A percentile compares a stretch with the other conserved stretches of the same genome.
Conservation (phyloP, 2,888 invertebrate genomes). For the Lymantria dispar region DNA sequence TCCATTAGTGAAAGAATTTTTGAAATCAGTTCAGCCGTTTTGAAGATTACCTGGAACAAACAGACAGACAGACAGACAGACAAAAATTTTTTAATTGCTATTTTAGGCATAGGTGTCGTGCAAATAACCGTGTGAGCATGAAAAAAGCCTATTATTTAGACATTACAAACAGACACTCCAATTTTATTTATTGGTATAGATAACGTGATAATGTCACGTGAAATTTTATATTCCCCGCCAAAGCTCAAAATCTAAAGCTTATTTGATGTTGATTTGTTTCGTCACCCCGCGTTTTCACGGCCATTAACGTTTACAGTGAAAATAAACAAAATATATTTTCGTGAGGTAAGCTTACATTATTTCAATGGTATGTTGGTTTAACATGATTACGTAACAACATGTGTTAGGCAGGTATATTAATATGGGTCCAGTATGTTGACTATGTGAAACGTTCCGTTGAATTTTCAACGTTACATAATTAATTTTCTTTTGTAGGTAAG, state of each 20-base stretch:
- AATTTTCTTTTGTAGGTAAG: not conserved
- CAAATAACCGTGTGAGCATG: too few relatives aligned
- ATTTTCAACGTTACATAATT: not conserved
- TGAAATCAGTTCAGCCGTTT: too few relatives aligned
- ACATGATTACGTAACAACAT: not conserved
- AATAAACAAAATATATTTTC: not conserved
- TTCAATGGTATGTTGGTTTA: not conserved
- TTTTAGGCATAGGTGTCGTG: too few relatives aligned
- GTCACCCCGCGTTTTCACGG: not conserved
- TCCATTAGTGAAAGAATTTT: too few relatives aligned
- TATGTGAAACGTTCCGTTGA: not conserved
- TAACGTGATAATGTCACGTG: too few relatives aligned
- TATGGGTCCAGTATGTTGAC: not conserved
- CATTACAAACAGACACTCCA: too few relatives aligned
- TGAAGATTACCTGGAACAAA: too few relatives aligned
- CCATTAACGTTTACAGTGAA: not conserved
- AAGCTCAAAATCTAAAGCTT: not conserved
- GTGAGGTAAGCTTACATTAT: not conserved
- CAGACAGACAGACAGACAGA: too few relatives aligned
- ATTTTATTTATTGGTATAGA: too few relatives aligned
- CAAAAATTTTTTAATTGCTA: too few relatives aligned
- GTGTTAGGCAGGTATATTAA: not conserved
- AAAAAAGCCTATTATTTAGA: too few relatives aligned
- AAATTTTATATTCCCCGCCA: too few relatives aligned
- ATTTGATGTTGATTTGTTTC: not conserved